Evolutionary conservation across 2,797 vertebrate genomes (phyloP), one percentile per base, ranked within the genome.

Genomic region (Tiaroga cobitis): DNA sequence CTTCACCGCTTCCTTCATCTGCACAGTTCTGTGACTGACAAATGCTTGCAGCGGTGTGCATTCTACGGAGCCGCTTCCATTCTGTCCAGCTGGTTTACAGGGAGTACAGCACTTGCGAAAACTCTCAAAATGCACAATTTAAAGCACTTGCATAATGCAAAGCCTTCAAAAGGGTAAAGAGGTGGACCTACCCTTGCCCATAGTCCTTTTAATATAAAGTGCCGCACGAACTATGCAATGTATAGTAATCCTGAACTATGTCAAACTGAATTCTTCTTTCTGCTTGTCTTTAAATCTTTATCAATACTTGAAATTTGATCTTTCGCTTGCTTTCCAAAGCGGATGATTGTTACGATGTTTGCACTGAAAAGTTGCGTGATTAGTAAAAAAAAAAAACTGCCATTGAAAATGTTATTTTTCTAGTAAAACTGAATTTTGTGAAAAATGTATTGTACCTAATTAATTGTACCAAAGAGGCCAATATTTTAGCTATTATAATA

Each of bases 291-390:
- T 95, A 94, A 95, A 95, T 97, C 90, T 97, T 96, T 97, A 96
- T 97, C 96, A 97, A 98, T 99, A 99, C 98, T 99, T 99, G 98
- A 99, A 99, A 97, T 96, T 96, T 97, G 97, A 97, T 98, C 97
- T 95, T 98, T 98, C 97, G 97, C 97, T 98, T 97, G 95, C 95
- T 97, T 96, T 98, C 97, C 96, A 96, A 96, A 98, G 98, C 96
- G 97, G 97, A 97, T 96, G 97, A 97, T 98, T 97, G 96, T 98
- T 97, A 96, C 96, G 96, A 97, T 94, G 96, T 99, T 99, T 99
- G 98, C 98, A 99, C 98, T 99, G 98, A 98, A 94, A 97, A 97
- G 97, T 97, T 97, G 97, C 96, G 96, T 96, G 96, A 97, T 97
- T 97, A 97, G 97, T 95, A 95, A 92, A 90, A 92, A 93, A 86